A percentile compares a stretch with the other conserved stretches of the same genome.
These are phyloP conservation scores for Triops cancriformis DNA, from an alignment of 1,140 invertebrate genomes.

Conservation along the genomic window DNA sequence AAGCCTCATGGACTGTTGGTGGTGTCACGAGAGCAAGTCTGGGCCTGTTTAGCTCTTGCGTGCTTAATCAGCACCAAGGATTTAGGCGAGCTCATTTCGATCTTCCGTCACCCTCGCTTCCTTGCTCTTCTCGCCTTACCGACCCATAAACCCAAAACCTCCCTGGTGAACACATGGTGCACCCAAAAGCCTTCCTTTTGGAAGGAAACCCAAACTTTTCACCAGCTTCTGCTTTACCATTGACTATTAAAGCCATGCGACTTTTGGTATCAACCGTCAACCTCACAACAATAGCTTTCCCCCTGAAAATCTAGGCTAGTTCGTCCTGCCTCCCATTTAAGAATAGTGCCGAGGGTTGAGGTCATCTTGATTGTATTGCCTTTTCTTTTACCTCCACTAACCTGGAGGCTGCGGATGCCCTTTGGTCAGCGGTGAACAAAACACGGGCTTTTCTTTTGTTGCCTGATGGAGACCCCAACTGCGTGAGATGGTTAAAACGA, in stretches of 20 bases:
- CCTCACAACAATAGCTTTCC: neutral
- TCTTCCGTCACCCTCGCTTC: neutral
- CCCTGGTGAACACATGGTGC: neutral
- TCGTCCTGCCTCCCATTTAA: neutral
- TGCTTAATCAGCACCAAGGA: neutral
- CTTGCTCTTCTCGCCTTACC: neutral
- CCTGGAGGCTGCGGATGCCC: constrained; percentile 6
- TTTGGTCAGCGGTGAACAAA: constrained; percentile 1
- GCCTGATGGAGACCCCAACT: neutral
- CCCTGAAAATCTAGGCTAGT: neutral
- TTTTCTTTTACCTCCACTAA: neutral
- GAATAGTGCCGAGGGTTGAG: neutral
- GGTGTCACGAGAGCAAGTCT: neutral
- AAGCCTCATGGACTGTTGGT: too few species aligned
- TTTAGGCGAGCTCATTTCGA: neutral
- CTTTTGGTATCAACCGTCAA: neutral
- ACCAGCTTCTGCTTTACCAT: neutral
- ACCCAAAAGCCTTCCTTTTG: neutral
- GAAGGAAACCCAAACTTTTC: neutral
- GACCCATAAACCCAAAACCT: neutral
- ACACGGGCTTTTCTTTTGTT: constrained; percentile 5
- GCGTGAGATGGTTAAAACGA: neutral
- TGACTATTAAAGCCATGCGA: neutral
- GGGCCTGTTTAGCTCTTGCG: neutral
- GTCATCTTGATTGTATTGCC: constrained; percentile 1